phyloP scores from a whole-genome alignment of 2,113 vertebrate genomes.

The Cairina moschata region DNA sequence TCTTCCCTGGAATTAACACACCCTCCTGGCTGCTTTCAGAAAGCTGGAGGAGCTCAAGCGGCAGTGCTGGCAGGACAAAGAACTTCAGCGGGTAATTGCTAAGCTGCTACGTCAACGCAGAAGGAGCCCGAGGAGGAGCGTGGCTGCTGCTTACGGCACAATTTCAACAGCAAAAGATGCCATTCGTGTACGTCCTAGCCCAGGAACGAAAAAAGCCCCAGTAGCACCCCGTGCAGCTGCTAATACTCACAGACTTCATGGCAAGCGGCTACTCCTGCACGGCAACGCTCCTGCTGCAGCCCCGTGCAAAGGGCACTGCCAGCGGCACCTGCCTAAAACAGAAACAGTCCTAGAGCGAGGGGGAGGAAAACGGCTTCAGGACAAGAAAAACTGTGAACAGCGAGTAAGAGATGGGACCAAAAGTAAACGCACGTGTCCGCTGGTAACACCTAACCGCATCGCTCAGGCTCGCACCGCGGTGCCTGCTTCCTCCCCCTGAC shows the following conservation, averaged over 20 bases:
- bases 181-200: background rate
- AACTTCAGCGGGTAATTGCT: background rate
- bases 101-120: background rate
- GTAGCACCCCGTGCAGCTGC: background rate
- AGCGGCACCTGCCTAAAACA: too few relatives aligned
- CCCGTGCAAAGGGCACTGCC: too few relatives aligned
- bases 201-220: background rate
- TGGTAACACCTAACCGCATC: too few relatives aligned
- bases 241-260: background rate
- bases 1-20: background rate
- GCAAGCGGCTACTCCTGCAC: background rate
- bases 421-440: too few relatives aligned
- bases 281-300: too few relatives aligned
- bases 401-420: too few relatives aligned
- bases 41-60: background rate
- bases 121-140: background rate
- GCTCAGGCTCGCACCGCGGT: too few relatives aligned
- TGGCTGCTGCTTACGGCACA: fast-evolving
- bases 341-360: too few relatives aligned
- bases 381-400: too few relatives aligned
- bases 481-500: too few relatives aligned
- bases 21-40: background rate
- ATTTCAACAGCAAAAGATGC: background rate
- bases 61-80: background rate
- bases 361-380: too few relatives aligned